phyloP scores from a whole-genome alignment of 2,888 invertebrate genomes.

The Polymixis flavicincta region DNA sequence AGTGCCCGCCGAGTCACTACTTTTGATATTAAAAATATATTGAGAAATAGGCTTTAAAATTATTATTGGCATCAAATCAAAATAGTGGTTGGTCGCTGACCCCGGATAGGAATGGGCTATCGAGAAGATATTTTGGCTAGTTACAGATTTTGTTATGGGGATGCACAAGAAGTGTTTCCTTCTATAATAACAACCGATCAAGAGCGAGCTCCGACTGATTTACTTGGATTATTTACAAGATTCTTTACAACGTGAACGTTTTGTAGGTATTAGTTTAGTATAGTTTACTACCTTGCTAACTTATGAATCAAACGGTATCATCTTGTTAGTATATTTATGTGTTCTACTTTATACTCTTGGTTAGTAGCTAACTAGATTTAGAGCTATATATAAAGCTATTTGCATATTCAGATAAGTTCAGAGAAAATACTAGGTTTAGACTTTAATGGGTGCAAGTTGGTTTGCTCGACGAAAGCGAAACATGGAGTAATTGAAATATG shows the following conservation, averaged over 20 bases:
- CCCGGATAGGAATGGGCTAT: background rate
- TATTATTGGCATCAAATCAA: background rate
- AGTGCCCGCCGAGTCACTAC: background rate
- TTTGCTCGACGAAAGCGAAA: background rate
- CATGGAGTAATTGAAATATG: constrained; percentile 17
- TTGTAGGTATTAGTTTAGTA: background rate
- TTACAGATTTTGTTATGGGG: background rate
- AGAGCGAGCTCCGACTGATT: background rate
- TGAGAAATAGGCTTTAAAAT: background rate
- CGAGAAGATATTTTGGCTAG: background rate
- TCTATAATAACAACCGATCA: background rate
- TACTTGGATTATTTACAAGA: background rate
- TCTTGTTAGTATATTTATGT: background rate
- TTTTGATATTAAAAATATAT: background rate
- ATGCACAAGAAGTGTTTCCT: background rate
- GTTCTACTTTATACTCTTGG: background rate
- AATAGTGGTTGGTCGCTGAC: background rate
- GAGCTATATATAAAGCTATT: constrained; percentile 13
- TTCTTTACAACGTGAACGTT: too few species aligned
- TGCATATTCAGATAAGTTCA: constrained; percentile 26
- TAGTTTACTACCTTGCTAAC: background rate
- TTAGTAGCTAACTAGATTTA: constrained; percentile 3
- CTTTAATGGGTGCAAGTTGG: background rate
- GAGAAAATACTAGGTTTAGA: background rate
- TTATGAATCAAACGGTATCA: background rate